Conservation (phyloP, 2,797 vertebrate genomes). For the Gambusia yucatana region DNA sequence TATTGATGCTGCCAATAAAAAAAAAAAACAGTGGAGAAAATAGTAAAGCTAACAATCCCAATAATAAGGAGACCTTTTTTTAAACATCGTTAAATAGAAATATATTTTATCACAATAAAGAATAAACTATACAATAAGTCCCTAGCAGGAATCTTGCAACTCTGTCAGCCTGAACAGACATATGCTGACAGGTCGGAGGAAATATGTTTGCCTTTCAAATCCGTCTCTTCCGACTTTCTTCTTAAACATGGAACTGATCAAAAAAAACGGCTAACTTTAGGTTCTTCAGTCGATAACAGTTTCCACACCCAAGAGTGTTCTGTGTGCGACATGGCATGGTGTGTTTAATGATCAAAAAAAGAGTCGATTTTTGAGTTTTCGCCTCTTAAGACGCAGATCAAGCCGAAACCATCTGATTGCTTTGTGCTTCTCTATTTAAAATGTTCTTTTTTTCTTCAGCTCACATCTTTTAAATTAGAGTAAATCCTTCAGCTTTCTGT, state of each 20-base stretch:
- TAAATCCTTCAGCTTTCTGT: background rate
- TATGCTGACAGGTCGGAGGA: background rate
- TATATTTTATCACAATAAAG: too few species aligned
- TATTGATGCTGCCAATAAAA: too few species aligned
- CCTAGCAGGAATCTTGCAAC: background rate
- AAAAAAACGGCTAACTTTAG: background rate
- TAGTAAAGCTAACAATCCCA: too few species aligned
- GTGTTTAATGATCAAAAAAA: background rate
- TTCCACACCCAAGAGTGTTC: background rate
- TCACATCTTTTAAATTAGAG: background rate
- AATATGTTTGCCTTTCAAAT: background rate
- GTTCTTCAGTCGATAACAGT: background rate
- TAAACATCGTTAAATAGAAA: too few species aligned
- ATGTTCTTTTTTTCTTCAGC: background rate
- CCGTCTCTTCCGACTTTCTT: background rate
- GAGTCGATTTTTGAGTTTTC: background rate
- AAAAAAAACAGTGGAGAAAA: too few species aligned
- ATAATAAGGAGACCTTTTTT: too few species aligned
- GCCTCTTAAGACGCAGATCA: background rate
- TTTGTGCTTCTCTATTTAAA: constrained; percentile 1
- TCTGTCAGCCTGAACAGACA: background rate
- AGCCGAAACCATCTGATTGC: background rate
- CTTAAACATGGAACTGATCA: background rate
- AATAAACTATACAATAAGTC: too few species aligned
- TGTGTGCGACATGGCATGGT: too few species aligned